Conservation (phyloP, 2,113 vertebrate species). For the Salvelinus sp. region DNA sequence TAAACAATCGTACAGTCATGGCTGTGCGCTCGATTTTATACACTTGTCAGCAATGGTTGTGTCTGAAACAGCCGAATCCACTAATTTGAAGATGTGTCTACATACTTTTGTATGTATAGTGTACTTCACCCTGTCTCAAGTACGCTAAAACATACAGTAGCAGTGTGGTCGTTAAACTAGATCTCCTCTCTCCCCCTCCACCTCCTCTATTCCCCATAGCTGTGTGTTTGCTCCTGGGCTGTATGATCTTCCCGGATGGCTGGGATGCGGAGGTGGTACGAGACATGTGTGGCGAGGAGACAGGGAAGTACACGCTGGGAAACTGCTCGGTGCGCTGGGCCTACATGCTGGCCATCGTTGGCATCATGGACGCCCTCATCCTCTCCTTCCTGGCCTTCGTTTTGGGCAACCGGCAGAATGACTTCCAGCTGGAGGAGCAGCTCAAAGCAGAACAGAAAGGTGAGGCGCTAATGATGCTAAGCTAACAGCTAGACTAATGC, state of each 20-base stretch:
- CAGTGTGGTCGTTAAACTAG: not conserved
- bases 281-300: constrained; percentile 91
- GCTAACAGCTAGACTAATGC: not conserved
- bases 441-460: constrained; percentile 89
- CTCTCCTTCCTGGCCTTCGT: constrained; percentile 94
- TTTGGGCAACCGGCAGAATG: constrained; percentile 89
- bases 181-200: not conserved
- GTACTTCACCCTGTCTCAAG: not conserved
- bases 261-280: constrained; percentile 91
- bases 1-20: too few relatives aligned
- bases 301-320: constrained; percentile 87
- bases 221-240: constrained; percentile 89
- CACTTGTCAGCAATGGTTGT: too few relatives aligned
- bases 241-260: constrained; percentile 91
- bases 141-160: not conserved
- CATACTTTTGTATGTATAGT: too few relatives aligned
- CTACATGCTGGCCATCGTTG: constrained; percentile 92
- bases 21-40: too few relatives aligned
- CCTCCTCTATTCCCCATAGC: constrained; percentile 63
- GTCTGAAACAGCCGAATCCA: too few relatives aligned
- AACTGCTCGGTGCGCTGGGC: constrained; percentile 93
- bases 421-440: constrained; percentile 87
- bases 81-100: too few relatives aligned
- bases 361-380: constrained; percentile 92
- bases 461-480: constrained; percentile 37